phyloP scores from a whole-genome alignment of 23 tunicate species.

The Corella eumyota region DNA sequence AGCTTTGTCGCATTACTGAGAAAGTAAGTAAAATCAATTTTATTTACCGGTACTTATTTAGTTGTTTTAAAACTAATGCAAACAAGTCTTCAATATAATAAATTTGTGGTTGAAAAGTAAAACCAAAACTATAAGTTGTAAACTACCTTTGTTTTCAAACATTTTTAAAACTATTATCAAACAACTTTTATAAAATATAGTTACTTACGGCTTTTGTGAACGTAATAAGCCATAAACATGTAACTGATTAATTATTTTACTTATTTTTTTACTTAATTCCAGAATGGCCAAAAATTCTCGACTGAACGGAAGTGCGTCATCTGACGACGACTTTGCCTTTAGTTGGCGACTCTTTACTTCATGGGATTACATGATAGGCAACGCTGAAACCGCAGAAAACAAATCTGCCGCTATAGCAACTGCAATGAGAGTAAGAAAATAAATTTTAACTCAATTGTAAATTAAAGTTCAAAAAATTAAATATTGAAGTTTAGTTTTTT shows the following conservation, averaged over 20 bases:
- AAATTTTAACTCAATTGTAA: neutral
- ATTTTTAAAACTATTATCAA: too few species aligned
- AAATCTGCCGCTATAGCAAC: constrained; percentile 51
- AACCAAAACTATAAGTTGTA: too few species aligned
- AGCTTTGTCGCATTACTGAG: constrained; percentile 41
- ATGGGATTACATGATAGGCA: constrained; percentile 73
- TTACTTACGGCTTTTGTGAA: neutral
- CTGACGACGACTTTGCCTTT: constrained; percentile 37
- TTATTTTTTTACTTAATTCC: neutral
- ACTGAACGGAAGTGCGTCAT: constrained; percentile 17
- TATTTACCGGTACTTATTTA: too few species aligned
- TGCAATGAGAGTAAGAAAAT: constrained; percentile 15
- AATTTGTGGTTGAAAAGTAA: too few species aligned
- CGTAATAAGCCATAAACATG: neutral
- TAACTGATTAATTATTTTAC: neutral
- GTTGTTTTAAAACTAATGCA: too few species aligned
- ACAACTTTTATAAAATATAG: neutral
- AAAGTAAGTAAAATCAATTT: constrained; percentile 38
- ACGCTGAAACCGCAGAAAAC: constrained; percentile 52
- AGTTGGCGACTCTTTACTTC: constrained; percentile 45
- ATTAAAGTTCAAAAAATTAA: neutral
- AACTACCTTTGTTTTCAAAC: too few species aligned
- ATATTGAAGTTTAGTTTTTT: neutral
- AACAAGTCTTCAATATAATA: too few species aligned
- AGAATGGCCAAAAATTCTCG: constrained; percentile 63